A percentile compares a stretch with the other conserved stretches of the same genome.
Evolutionary conservation across 2,797 vertebrate species (phyloP).

Genomic region (Chrosomus eos): DNA sequence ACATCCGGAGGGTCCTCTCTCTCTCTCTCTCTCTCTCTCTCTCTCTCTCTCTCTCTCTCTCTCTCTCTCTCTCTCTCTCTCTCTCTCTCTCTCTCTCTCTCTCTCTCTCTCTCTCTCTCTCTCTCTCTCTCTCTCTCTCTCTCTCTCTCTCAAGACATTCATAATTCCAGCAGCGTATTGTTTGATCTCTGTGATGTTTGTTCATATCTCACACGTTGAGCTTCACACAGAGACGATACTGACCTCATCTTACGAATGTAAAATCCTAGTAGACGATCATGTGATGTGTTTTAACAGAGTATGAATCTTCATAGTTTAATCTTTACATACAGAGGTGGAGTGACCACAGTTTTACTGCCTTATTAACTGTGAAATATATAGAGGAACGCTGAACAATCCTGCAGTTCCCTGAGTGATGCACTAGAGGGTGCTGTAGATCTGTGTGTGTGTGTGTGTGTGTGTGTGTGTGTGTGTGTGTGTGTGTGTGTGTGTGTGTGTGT

Average conservation of each 20-base stretch:
- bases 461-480: no score
- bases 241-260: no score
- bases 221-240: not conserved
- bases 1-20: constrained; percentile 4
- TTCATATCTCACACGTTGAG: not conserved
- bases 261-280: no score
- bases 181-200: not conserved
- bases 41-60: not conserved
- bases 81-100: not conserved
- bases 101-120: not conserved
- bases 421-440: constrained; percentile 13
- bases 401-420: not conserved
- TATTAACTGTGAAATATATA: not conserved
- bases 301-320: not conserved
- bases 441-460: not conserved
- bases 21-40: not conserved
- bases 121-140: not conserved
- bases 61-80: not conserved
- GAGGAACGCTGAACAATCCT: not conserved
- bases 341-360: not conserved
- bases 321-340: not conserved
- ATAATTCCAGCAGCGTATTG: not conserved
- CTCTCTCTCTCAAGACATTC: not conserved
- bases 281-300: not conserved
- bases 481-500: no score